phyloP scores from a whole-genome alignment of 2,797 vertebrate genomes.

The Sebastes cheni region DNA sequence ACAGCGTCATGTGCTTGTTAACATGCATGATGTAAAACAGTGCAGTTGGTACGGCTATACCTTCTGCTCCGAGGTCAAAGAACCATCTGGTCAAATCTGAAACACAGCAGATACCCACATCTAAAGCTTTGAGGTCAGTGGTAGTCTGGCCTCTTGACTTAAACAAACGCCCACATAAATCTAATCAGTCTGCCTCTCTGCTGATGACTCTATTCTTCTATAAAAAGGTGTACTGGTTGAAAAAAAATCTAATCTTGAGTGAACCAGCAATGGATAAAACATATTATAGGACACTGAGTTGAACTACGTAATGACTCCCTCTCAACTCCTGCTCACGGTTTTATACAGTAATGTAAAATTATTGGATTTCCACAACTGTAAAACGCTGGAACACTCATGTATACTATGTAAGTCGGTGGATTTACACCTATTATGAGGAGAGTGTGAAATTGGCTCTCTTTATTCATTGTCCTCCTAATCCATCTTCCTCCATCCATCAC shows the following conservation, averaged over 20 bases:
- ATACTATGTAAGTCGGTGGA: neutral
- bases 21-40: conserved; percentile 7
- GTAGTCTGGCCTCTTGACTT: conserved; percentile 10
- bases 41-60: neutral
- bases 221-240: neutral
- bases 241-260: neutral
- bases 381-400: neutral
- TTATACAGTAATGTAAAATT: neutral
- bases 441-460: neutral
- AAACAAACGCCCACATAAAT: conserved; percentile 29
- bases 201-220: neutral
- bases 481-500: conserved; percentile 1
- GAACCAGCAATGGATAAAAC: neutral
- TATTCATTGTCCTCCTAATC: neutral
- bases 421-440: neutral
- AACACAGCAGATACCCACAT: conserved; percentile 43
- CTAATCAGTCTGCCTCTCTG: conserved; percentile 46
- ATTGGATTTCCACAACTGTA: neutral
- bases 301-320: neutral
- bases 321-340: neutral
- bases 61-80: conserved; percentile 35
- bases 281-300: neutral
- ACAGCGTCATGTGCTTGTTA: conserved; percentile 17
- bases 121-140: conserved; percentile 31
- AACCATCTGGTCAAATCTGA: conserved; percentile 45